phyloP scores from a whole-genome alignment of 2,113 vertebrate genomes.

The Desmodus rotundus region DNA sequence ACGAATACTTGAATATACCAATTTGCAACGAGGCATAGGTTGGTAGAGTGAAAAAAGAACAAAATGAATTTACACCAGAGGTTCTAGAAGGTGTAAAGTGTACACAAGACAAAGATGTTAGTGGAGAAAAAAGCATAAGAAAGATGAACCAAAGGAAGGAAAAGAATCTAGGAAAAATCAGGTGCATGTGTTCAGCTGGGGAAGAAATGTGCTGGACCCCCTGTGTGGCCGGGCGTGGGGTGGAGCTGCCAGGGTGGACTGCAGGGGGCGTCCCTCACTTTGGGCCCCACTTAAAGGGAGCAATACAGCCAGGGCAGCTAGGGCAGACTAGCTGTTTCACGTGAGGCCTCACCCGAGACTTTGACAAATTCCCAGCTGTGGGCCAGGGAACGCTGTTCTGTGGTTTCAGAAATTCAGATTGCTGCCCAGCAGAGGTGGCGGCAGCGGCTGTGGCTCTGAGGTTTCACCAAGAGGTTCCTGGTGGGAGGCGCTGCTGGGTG shows the following conservation, averaged over 20 bases:
- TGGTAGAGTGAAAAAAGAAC: not conserved
- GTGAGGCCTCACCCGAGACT: not conserved
- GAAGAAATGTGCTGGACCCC: not conserved
- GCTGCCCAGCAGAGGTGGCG: not conserved
- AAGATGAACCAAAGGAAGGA: not conserved
- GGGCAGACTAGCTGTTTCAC: not conserved
- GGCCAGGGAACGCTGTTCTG: not conserved
- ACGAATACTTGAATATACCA: not conserved
- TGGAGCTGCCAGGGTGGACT: not conserved
- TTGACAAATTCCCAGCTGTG: not conserved
- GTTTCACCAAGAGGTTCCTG: not conserved
- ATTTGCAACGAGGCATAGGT: not conserved
- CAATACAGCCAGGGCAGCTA: not conserved
- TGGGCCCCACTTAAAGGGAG: not conserved
- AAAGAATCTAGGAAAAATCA: not conserved
- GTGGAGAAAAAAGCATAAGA: not conserved
- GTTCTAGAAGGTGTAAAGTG: not conserved
- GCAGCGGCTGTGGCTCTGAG: conserved; percentile 39
- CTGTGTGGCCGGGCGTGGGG: too few relatives aligned
- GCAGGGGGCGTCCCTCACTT: not conserved
- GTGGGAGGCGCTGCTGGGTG: not conserved
- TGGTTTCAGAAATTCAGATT: not conserved
- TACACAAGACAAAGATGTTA: not conserved
- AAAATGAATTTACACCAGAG: not conserved
- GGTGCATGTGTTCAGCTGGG: not conserved